Base-by-base conservation (phyloP, 1,140 invertebrate species). In the Achatina immaculata region DNA sequence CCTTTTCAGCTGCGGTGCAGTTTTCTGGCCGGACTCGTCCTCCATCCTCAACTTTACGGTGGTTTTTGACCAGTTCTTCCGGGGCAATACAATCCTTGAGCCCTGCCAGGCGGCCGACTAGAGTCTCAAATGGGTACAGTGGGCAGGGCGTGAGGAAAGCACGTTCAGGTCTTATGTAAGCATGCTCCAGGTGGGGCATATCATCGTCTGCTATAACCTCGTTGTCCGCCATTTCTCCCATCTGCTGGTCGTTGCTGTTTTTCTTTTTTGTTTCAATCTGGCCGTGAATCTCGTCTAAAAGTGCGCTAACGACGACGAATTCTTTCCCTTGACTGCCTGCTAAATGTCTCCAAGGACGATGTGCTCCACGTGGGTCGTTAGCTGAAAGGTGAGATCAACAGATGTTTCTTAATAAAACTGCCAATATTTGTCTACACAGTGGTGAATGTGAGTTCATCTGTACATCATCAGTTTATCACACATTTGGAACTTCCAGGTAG, bases 21-120 rank as follows among this genome's bases (percentile, higher is more conserved):
- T 94, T 88, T 21, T 91, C 90, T 1, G 96, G 96, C 66, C 91
- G 90, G 93, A 93, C 96, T 83, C 93, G 92, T 0, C 96, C 96
- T 14, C 96, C 96, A 36, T n/a, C 36, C 19, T 69, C 68, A 21
- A 69, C 42, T 6, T 42, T 21, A 42, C 36, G 36, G 21, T 42
- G 19, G 1, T 19, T 43, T 28, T n/a, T 16, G n/a, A 24, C 42
- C 0, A 69, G 11, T 40, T 69, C 68, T 51, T 73, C 71, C 4
- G 40, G 40, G 2, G 71, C 43, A 0, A 48, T 21, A 34, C 43
- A 43, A 4, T 48, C 38, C 28, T 45, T 43, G 21, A 73, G n/a
- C n/a, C 71, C 71, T 51, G 71, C 71, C 31, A 73, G 71, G 14
- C 43, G 71, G 6, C 71, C 71, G 34, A 73, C 58, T 6, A 62